phyloP scores from a whole-genome alignment of 2,797 vertebrate species.

The Coreius guichenoti region DNA sequence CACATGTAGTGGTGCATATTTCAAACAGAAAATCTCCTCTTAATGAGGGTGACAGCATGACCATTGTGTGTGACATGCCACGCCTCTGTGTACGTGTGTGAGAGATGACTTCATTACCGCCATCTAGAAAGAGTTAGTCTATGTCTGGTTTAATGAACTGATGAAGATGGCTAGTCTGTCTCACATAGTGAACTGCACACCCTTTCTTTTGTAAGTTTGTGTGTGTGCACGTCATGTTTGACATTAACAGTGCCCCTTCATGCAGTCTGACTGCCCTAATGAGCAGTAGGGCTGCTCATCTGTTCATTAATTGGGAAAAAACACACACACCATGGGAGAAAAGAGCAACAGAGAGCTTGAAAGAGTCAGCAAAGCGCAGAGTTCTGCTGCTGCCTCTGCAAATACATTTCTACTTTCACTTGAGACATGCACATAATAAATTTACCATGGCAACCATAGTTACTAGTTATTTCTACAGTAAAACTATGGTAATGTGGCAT shows the following conservation, averaged over 20 bases:
- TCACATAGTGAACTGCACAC: constrained; percentile 3
- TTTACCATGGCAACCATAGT: constrained; percentile 8
- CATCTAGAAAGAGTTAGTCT: constrained; percentile 9
- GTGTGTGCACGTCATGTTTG: constrained; percentile 21
- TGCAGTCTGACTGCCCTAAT: constrained; percentile 64
- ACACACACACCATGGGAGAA: constrained; percentile 64
- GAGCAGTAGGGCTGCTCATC: constrained; percentile 65
- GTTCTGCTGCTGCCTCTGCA: constrained; percentile 15
- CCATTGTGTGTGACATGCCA: constrained; percentile 28
- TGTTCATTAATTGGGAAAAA: constrained; percentile 71
- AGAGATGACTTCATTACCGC: constrained; percentile 53
- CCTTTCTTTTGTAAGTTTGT: constrained; percentile 29
- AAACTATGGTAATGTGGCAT: not conserved
- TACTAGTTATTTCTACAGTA: not conserved
- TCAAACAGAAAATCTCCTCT: constrained; percentile 25
- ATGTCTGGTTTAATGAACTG: constrained; percentile 52
- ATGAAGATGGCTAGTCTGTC: constrained; percentile 25
- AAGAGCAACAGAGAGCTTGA: constrained; percentile 40
- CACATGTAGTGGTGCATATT: constrained; percentile 8
- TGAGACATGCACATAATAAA: constrained; percentile 2
- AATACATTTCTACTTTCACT: constrained; percentile 23
- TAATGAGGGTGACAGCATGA: constrained; percentile 36
- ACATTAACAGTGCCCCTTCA: constrained; percentile 33
- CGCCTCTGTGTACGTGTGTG: constrained; percentile 11
- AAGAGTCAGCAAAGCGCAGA: constrained; percentile 32